Evolutionary conservation across 2,113 vertebrate species (phyloP), one percentile per base, ranked within the genome.

Genomic region (Perccottus glenii): DNA sequence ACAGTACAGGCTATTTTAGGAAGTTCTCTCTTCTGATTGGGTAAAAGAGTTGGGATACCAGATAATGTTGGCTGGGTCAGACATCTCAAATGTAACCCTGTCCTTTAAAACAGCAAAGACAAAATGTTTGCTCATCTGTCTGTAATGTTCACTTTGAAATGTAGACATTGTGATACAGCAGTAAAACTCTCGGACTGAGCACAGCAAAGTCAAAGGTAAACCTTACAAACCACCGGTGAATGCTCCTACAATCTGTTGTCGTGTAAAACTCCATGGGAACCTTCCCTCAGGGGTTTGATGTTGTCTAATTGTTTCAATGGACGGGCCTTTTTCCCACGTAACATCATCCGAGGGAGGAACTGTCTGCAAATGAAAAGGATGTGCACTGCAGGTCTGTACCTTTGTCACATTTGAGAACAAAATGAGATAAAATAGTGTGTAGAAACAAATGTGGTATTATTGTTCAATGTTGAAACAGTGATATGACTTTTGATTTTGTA

Each of bases 281-380:
- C 40, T 67, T 60, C 38, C 63, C 82, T 66, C 44, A 0, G 59
- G 82, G 81, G 51, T 45, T 14, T 48, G 67, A 46, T 56, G 63
- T 55, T 71, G 60, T 85, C 46, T 9, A 15, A 70, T 16, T 8
- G 7, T 57, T 53, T 87, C 52, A 83, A 78, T 78, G 70, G 56
- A 44, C 3, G 35, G 1, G 35, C 50, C 19, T 38, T 50, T 78
- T 87, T 80, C 88, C 65, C 86, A 76, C 5, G 86, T 66, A 85
- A 89, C 75, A 50, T 81, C 71, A 89, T 87, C 84, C 12, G 11
- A 58, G 87, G 82, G 84, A n/a, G 84, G 77, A 60, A 45, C 80
- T 55, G 1, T 38, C 40, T 15, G 73, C 19, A 53, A 56, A 33
- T 75, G 55, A 73, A 55, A 69, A 15, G 47, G 59, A 40, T 8